Percentiles rank a stretch among this genome's conserved stretches.
These are phyloP conservation scores for Habropoda laboriosa DNA, from an alignment of 1,140 invertebrate genomes.

Conservation along the genomic window DNA sequence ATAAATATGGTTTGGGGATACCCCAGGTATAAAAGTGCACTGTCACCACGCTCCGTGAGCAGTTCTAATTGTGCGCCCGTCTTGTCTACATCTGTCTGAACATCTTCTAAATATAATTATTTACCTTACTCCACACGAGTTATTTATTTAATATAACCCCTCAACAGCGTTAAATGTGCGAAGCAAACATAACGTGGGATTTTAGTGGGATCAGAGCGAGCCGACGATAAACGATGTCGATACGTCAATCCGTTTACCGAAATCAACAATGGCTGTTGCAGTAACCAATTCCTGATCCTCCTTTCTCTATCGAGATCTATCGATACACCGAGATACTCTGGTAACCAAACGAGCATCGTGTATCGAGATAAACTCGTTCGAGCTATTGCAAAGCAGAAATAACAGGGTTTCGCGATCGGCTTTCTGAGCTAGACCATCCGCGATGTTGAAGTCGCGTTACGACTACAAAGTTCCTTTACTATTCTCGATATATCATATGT, in stretches of 20 bases:
- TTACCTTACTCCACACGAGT: too few species aligned
- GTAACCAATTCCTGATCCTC: slow-evolving; percentile 24
- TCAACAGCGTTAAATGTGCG: not conserved
- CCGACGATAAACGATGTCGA: slow-evolving; percentile 19
- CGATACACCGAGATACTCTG: slow-evolving; percentile 18
- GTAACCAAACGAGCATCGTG: slow-evolving; percentile 18
- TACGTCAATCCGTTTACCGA: slow-evolving; percentile 21
- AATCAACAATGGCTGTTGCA: slow-evolving; percentile 26
- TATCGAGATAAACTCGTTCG: slow-evolving; percentile 31
- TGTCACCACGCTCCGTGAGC: too few species aligned
- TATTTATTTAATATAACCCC: too few species aligned
- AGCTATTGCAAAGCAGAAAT: slow-evolving; percentile 11
- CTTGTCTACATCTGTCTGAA: too few species aligned
- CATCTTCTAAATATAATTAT: too few species aligned
- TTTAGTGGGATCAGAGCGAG: not conserved
- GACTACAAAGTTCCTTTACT: not conserved
- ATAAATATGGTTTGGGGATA: too few species aligned
- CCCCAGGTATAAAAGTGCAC: too few species aligned
- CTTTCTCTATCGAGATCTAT: slow-evolving; percentile 25
- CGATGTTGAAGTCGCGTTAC: not conserved
- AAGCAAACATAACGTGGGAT: not conserved
- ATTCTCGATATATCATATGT: not conserved
- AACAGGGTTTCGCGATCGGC: slow-evolving; percentile 14
- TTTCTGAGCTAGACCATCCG: not conserved
- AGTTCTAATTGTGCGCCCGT: too few species aligned